These are phyloP conservation scores for Mactra quadrangularis DNA, from an alignment of 1,140 invertebrate species.

Conservation along the genomic window DNA sequence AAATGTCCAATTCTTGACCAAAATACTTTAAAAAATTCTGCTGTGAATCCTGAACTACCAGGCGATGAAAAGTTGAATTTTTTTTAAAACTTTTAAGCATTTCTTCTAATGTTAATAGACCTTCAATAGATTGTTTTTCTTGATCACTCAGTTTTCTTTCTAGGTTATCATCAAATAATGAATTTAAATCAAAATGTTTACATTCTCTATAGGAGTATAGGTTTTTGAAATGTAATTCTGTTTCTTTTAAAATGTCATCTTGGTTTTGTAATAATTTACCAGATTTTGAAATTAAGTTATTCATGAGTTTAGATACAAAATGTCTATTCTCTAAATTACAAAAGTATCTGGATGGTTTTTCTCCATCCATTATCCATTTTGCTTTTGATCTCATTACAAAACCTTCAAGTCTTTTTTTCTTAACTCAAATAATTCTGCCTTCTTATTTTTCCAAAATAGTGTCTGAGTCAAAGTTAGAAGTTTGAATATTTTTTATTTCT, in stretches of 20 bases:
- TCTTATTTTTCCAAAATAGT: slow-evolving; percentile 20
- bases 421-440: neutral
- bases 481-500: too few relatives aligned
- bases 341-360: slow-evolving; percentile 39
- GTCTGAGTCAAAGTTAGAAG: neutral
- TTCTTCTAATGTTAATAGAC: too few relatives aligned
- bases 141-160: slow-evolving; percentile 17
- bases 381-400: too few relatives aligned
- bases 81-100: slow-evolving; percentile 13
- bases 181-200: slow-evolving; percentile 1
- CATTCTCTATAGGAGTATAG: neutral
- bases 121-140: too few relatives aligned
- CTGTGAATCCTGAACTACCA: slow-evolving; percentile 8
- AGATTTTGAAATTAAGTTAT: neutral
- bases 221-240: slow-evolving; percentile 33
- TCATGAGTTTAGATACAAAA: slow-evolving; percentile 27
- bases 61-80: slow-evolving; percentile 15
- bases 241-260: too few relatives aligned
- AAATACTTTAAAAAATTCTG: slow-evolving; percentile 19
- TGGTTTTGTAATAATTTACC: too few relatives aligned
- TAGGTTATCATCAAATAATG: neutral
- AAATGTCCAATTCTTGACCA: slow-evolving; percentile 15
- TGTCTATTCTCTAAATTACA: too few relatives aligned
- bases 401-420: too few relatives aligned
- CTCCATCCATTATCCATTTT: too few relatives aligned